Base-by-base conservation (phyloP, 2,888 invertebrate species). In the Cantharis nigra region DNA sequence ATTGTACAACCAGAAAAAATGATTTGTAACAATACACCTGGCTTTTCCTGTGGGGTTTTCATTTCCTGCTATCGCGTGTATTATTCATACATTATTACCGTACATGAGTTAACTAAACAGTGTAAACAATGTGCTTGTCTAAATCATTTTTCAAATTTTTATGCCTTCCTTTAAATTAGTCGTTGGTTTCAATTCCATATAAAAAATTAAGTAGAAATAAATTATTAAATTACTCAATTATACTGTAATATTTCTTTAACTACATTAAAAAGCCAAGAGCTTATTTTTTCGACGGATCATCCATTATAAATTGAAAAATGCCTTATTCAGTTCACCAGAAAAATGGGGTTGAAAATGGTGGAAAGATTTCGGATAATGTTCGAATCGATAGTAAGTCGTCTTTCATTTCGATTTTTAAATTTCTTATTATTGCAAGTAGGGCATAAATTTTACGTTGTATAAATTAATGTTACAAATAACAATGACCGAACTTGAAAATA, bases 241-340 rank as follows among this genome's bases (percentile, higher is more conserved):
- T 69, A 73, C 70, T 71, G 78, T 78, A 78, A 78, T 75, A 69
- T 69, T 70, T 73, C 76, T 75, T 76, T 74, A 71, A 78, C 73
- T 76, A 78, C 73, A 78, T 78, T 78, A 78, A 74, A 74, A 70
- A 77, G 71, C 71, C 67, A 26, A 33, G 71, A 74, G 79, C 78
- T 79, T 77, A 79, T 80, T 81, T 81, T 81, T 79, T 75, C 74
- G 79, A 81, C 79, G 79, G 80, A 78, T 77, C 80, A 79, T 80
- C 80, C 78, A 80, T 81, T 80, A 81, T 81, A 80, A 78, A 81
- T 81, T 81, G 81, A 79, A 81, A 81, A 80, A 79, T 78, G 76
- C 75, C 74, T 78, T 71, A 73, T 74, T 72, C 77, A 71, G 74
- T 74, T 78, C 75, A 77, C 75, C 79, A 78, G 77, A 70, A 78